Percentiles rank a stretch among this genome's conserved stretches.
Conservation (phyloP, 1,140 invertebrate species). For the Odontomachus brunneus region DNA sequence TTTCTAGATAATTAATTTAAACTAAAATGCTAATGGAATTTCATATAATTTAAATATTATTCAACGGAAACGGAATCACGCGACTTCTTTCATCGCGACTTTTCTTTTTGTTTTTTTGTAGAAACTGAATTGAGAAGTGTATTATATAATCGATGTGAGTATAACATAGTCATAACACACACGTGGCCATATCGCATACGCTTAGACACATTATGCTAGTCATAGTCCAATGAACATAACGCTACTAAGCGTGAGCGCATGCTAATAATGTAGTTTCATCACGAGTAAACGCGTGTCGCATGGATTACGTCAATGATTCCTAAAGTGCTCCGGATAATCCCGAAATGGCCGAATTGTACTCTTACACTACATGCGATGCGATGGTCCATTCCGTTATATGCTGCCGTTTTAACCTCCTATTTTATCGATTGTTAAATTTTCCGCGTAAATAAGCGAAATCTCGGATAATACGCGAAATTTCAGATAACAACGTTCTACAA, state of each 20-base stretch:
- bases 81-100: not conserved
- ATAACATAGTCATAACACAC: not conserved
- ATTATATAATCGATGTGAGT: not conserved
- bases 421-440: not conserved
- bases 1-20: constrained; percentile 1
- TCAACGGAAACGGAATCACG: not conserved
- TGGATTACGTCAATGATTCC: constrained; percentile 81
- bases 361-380: not conserved
- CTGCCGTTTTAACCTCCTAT: no score
- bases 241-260: not conserved
- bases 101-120: not conserved
- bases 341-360: constrained; percentile 64
- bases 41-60: not conserved
- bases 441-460: not conserved
- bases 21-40: constrained; percentile 5
- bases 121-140: no score
- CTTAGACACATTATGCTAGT: constrained; percentile 27
- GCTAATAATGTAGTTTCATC: constrained; percentile 13
- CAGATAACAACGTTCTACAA: not conserved
- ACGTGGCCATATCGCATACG: not conserved
- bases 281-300: constrained; percentile 72
- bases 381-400: not conserved
- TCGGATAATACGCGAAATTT: not conserved
- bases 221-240: constrained; percentile 35
- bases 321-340: constrained; percentile 76